These are phyloP conservation scores for Lasioglossum albipes DNA, from an alignment of 1,140 invertebrate species.

Conservation along the genomic window DNA sequence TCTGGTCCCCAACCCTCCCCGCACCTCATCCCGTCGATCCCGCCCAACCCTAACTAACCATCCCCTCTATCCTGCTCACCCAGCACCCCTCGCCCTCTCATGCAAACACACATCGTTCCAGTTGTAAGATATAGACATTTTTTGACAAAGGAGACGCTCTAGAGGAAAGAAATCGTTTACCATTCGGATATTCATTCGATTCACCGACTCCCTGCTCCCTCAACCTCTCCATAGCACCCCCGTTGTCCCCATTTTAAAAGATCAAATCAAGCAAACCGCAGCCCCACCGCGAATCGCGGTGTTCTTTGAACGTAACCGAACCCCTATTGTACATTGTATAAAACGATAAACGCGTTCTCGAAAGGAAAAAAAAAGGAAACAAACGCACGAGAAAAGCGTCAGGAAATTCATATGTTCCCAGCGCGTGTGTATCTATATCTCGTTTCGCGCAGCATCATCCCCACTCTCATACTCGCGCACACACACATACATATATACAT, in stretches of 20 bases:
- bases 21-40: too few species aligned
- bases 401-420: constrained; percentile 66
- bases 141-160: constrained; percentile 48
- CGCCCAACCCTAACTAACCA: neutral
- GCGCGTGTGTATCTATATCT: constrained; percentile 68
- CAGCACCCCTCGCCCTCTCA: neutral
- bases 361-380: constrained; percentile 14
- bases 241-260: neutral
- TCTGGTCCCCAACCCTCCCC: neutral
- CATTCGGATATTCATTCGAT: constrained; percentile 28
- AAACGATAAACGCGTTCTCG: constrained; percentile 71
- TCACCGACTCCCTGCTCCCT: neutral
- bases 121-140: constrained; percentile 68
- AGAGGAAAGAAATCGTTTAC: constrained; percentile 55
- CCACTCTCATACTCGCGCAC: constrained; percentile 25
- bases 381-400: constrained; percentile 45
- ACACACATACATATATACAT: constrained; percentile 13
- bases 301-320: constrained; percentile 72
- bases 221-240: neutral
- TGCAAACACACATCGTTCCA: constrained; percentile 30
- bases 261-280: constrained; percentile 50
- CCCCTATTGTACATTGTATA: constrained; percentile 79
- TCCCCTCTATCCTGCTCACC: neutral
- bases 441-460: constrained; percentile 45
- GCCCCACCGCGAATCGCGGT: constrained; percentile 65